A percentile compares a stretch with the other conserved stretches of the same genome.
These are phyloP conservation scores for Epistrophella euchroma DNA, from an alignment of 2,888 invertebrate genomes.

Conservation along the genomic window DNA sequence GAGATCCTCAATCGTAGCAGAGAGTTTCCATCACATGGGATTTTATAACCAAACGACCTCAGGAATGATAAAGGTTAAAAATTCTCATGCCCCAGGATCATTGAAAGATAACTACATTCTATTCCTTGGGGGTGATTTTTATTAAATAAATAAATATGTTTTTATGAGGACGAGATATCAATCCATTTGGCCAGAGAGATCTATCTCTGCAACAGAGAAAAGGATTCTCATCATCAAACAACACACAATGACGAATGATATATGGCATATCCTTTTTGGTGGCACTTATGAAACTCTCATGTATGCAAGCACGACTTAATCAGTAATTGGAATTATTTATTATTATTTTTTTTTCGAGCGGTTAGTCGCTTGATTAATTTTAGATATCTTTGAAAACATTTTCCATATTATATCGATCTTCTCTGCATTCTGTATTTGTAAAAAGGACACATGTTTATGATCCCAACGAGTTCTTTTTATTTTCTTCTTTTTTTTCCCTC, in stretches of 20 bases:
- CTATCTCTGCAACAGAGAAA: conserved; percentile 40
- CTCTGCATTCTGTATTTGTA: background rate
- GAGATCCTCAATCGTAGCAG: conserved; percentile 62
- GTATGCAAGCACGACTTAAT: conserved; percentile 67
- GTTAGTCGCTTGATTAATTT: conserved; percentile 74
- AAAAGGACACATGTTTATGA: conserved; percentile 69
- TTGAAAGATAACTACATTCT: background rate
- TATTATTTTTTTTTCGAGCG: conserved; percentile 29
- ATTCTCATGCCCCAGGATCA: conserved; percentile 59
- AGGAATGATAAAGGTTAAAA: conserved; percentile 31
- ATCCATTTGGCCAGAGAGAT: conserved; percentile 25
- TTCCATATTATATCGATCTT: background rate
- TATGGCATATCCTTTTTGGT: conserved; percentile 68
- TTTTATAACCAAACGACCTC: conserved; percentile 26
- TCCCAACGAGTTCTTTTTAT: conserved; percentile 1
- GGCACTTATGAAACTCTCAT: conserved; percentile 60
- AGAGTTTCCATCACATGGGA: conserved; percentile 51
- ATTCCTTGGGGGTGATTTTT: conserved; percentile 62
- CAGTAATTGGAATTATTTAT: conserved; percentile 70
- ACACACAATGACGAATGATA: conserved; percentile 54
- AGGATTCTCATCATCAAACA: conserved; percentile 59
- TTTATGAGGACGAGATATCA: conserved; percentile 43
- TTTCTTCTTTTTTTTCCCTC: background rate
- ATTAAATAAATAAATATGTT: conserved; percentile 66
- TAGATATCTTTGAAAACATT: conserved; percentile 52